A percentile compares a stretch with the other conserved stretches of the same genome.
Conservation (phyloP, 2,888 invertebrate genomes). For the Chrysolina oricalcia region DNA sequence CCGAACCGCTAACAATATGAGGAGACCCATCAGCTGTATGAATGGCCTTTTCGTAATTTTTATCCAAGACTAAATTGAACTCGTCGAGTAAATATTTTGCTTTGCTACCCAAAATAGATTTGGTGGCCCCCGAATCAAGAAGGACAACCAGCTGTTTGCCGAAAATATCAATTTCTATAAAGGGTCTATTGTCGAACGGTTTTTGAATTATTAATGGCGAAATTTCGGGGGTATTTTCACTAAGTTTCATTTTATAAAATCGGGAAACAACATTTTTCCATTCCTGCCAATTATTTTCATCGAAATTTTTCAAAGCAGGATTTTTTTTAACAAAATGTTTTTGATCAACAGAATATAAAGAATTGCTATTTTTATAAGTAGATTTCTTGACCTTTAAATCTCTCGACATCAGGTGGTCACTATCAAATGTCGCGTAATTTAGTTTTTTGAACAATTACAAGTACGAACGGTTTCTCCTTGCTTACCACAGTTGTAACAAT, state of each 20-base stretch:
- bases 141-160: conserved; percentile 18
- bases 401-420: conserved; percentile 15
- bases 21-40: conserved; percentile 26
- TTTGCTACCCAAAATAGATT: conserved; percentile 10
- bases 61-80: conserved; percentile 18
- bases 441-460: conserved; percentile 37
- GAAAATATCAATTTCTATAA: conserved; percentile 26
- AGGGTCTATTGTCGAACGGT: conserved; percentile 29
- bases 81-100: conserved; percentile 12
- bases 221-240: not conserved
- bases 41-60: conserved; percentile 11
- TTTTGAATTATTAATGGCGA: conserved; percentile 21
- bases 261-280: not conserved
- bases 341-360: too few relatives aligned
- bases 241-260: conserved; percentile 12
- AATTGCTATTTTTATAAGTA: too few relatives aligned
- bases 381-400: not conserved
- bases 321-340: conserved; percentile 4
- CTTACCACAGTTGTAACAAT: conserved; percentile 34
- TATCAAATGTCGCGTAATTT: not conserved
- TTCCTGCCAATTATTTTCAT: conserved; percentile 28
- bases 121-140: conserved; percentile 28
- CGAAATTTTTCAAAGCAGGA: not conserved
- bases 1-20: conserved; percentile 15
- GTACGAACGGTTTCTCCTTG: conserved; percentile 10